Evolutionary conservation across 2,113 vertebrate species (phyloP), one percentile per base, ranked within the genome.

Genomic region (Probosciger aterrimus): DNA sequence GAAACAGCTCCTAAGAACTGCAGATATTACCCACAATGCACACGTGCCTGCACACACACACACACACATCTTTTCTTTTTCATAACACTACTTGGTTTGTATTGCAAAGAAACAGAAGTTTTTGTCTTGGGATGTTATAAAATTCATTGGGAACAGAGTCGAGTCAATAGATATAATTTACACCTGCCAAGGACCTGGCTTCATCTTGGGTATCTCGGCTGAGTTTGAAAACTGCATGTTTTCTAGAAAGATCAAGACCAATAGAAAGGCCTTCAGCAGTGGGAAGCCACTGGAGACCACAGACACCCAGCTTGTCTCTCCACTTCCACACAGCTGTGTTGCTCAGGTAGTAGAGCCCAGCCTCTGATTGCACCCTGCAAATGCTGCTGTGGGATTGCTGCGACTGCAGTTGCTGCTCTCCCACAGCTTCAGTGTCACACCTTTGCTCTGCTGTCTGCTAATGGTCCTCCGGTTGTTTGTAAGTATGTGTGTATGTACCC

Each of bases 21-120:
- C n/a, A 55, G 39, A 9, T 85, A 41, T 5, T 60, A 25, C 14
- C 6, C 37, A 37, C 14, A 71, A 8, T 12, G 39, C 0, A 2
- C 6, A 30, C 24, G 7, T 1, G 7, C 2, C 0, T 20, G 33
- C 4, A 18, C 15, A 11, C 6, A 18, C 4, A 18, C 15, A 11
- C 6, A 18, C 28, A 23, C 3, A 18, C 4, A 4, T 23, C 11
- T 62, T 69, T 81, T 74, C 13, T 28, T 23, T 59, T 59, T 79
- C 2, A 1, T 46, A 31, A 92, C 64, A 28, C 11, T 35, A 2
- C 14, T 62, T 46, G 4, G 55, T 77, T 59, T 62, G 1, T 43
- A n/a, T 8, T 7, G 14, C 41, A 46, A 25, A 43, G 7, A 84
- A 65, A 9, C 23, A 74, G 22, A 53, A 57, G 8, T 2, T 83